These are phyloP conservation scores for Eurystomus glaucurus DNA, from an alignment of 2,797 vertebrate genomes.

Conservation along the genomic window DNA sequence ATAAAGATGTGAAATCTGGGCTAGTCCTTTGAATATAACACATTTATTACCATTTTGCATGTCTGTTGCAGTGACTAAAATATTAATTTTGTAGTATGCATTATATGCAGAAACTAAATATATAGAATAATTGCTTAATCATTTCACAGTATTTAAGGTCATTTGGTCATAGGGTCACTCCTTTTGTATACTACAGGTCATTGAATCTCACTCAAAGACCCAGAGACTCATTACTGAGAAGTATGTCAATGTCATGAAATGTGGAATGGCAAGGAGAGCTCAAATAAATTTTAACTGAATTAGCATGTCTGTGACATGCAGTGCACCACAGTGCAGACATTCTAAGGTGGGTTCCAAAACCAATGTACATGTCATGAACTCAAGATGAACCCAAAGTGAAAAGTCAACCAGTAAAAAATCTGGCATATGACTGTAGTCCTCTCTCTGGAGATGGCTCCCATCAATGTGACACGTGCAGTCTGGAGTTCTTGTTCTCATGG, in stretches of 20 bases:
- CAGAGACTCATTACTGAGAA: neutral
- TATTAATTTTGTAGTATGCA: neutral
- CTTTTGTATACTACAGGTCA: neutral
- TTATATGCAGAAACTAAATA: neutral
- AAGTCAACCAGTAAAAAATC: neutral
- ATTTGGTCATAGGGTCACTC: neutral
- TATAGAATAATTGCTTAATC: neutral
- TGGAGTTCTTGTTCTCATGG: neutral
- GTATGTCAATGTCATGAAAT: neutral
- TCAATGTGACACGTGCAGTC: rapidly evolving
- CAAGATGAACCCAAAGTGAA: neutral
- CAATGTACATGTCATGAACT: rapidly evolving
- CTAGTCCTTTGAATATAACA: neutral
- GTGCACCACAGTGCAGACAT: rapidly evolving
- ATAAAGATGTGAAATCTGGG: neutral
- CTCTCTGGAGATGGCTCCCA: neutral
- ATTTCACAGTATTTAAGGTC: neutral
- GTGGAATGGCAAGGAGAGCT: neutral
- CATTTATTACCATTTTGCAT: neutral
- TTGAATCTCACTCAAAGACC: neutral
- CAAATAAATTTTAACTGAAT: neutral
- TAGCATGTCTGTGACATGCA: rapidly evolving
- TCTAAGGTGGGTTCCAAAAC: neutral
- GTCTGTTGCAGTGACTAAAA: neutral
- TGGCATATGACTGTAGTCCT: rapidly evolving